These are phyloP conservation scores for Drosophila bocqueti DNA, from an alignment of 1,140 invertebrate species.

Conservation along the genomic window DNA sequence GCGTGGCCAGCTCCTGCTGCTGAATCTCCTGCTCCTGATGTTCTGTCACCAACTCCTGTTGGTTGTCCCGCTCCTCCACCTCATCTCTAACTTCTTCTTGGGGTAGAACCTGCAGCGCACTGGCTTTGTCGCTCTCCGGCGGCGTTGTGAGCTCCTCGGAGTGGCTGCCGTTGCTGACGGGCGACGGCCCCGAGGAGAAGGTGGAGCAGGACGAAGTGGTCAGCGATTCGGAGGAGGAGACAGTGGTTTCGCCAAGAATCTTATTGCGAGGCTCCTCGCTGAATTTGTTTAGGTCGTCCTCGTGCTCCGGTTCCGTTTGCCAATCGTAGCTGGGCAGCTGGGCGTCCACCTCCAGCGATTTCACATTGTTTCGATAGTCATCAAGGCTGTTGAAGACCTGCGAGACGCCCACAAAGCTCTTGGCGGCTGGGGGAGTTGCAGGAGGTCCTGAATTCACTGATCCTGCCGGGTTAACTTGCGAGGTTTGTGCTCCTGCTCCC, in stretches of 20 bases:
- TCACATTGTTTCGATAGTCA: slow-evolving; percentile 87
- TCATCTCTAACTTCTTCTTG: slow-evolving; percentile 24
- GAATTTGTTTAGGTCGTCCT: slow-evolving; percentile 74
- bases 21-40: background rate
- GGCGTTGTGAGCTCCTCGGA: slow-evolving; percentile 60
- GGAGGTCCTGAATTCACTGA: slow-evolving; percentile 4
- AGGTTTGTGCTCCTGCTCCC: background rate
- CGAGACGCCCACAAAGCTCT: slow-evolving; percentile 79
- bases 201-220: slow-evolving; percentile 83
- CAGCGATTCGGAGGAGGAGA: slow-evolving; percentile 72
- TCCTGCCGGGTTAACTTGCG: slow-evolving; percentile 22
- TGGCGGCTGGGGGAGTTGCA: slow-evolving; percentile 33
- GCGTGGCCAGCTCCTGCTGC: slow-evolving; percentile 2
- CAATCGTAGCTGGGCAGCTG: slow-evolving; percentile 56
- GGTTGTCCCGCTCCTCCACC: slow-evolving; percentile 37
- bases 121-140: slow-evolving; percentile 30
- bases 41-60: slow-evolving; percentile 4
- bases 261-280: slow-evolving; percentile 56
- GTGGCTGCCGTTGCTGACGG: slow-evolving; percentile 60
- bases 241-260: slow-evolving; percentile 19
- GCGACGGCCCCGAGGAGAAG: slow-evolving; percentile 82
- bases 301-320: slow-evolving; percentile 19
- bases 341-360: slow-evolving; percentile 63
- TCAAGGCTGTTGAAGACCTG: slow-evolving; percentile 89
- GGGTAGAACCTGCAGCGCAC: slow-evolving; percentile 21